These are phyloP conservation scores for Aphelinus certus DNA, from an alignment of 1,140 invertebrate genomes.

Conservation along the genomic window DNA sequence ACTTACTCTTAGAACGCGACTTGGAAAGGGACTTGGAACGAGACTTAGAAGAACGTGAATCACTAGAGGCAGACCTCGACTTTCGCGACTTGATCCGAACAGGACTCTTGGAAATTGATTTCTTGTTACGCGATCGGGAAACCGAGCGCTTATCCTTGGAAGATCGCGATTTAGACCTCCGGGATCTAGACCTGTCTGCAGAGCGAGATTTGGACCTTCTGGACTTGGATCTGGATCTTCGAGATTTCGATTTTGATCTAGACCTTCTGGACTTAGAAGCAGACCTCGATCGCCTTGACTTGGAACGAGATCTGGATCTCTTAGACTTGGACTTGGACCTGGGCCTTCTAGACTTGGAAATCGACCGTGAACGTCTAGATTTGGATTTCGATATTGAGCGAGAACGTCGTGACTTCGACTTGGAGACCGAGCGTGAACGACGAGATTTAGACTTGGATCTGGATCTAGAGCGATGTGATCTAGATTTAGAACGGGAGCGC, in stretches of 20 bases:
- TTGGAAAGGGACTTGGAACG: slow-evolving; percentile 54
- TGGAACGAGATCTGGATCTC: slow-evolving; percentile 53
- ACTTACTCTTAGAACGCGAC: slow-evolving; percentile 48
- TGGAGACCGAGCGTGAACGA: slow-evolving; percentile 43
- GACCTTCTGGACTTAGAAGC: slow-evolving; percentile 57
- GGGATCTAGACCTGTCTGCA: slow-evolving; percentile 45
- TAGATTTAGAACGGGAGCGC: slow-evolving; percentile 48
- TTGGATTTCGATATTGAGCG: slow-evolving; percentile 60
- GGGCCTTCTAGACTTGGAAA: slow-evolving; percentile 49
- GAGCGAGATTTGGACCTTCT: slow-evolving; percentile 52
- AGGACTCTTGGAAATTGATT: slow-evolving; percentile 58
- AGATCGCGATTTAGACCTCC: slow-evolving; percentile 52
- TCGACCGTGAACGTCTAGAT: slow-evolving; percentile 51
- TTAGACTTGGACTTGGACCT: slow-evolving; percentile 51
- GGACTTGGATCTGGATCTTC: slow-evolving; percentile 58
- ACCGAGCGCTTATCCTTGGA: slow-evolving; percentile 52
- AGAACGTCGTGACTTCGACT: slow-evolving; percentile 48
- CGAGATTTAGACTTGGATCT: slow-evolving; percentile 50
- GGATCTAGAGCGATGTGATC: slow-evolving; percentile 37
- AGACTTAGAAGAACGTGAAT: slow-evolving; percentile 59
- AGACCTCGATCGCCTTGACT: slow-evolving; percentile 48
- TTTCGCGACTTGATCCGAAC: slow-evolving; percentile 59
- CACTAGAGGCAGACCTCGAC: slow-evolving; percentile 57
- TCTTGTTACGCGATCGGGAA: slow-evolving; percentile 56
- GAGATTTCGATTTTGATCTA: slow-evolving; percentile 58